Percentiles rank a stretch among this genome's conserved stretches.
phyloP scores from a whole-genome alignment of 2,797 vertebrate species.

The Synaphobranchus kaupii region DNA sequence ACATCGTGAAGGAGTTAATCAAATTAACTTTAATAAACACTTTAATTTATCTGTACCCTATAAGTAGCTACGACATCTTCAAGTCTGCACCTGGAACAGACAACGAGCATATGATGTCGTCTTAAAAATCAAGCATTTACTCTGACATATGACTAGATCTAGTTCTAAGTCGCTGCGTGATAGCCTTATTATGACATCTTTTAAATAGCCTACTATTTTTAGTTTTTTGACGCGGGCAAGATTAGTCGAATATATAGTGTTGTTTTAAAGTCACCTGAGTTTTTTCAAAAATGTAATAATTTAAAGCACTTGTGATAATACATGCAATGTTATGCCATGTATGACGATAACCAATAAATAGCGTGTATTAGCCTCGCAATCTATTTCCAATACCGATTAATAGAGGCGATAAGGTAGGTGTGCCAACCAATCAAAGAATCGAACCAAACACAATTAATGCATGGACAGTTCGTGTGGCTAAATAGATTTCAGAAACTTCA shows the following conservation, averaged over 20 bases:
- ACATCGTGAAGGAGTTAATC: background rate
- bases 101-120: background rate
- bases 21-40: background rate
- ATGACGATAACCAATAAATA: background rate
- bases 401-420: slow-evolving; percentile 1
- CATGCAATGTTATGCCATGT: background rate
- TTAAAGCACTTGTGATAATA: background rate
- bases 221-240: background rate
- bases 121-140: background rate
- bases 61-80: background rate
- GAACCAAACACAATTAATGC: background rate
- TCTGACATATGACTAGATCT: too few species aligned
- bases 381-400: background rate
- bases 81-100: background rate
- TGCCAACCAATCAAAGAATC: background rate
- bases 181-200: background rate
- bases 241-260: background rate
- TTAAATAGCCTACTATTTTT: background rate
- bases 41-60: background rate
- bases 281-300: background rate
- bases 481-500: background rate
- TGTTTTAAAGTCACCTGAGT: background rate
- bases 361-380: background rate
- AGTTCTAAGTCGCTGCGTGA: background rate
- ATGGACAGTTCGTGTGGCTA: background rate